Conservation (phyloP, 2,888 invertebrate species). For the Cancer borealis region DNA sequence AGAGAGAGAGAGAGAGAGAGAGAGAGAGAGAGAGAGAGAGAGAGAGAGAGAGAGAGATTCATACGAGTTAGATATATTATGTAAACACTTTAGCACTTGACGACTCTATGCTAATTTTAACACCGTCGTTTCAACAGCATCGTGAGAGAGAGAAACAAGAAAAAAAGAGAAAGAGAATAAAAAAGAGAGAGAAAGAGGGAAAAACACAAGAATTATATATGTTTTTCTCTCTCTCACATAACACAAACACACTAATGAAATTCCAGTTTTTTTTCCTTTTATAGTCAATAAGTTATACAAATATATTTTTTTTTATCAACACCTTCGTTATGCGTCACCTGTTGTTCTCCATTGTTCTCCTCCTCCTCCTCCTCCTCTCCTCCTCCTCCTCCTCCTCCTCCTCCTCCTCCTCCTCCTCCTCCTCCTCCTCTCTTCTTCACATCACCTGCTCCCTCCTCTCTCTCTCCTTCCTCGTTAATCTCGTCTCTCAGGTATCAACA, state of each 20-base stretch:
- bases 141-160: background rate
- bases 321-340: constrained; percentile 34
- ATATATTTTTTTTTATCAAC: background rate
- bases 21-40: constrained; percentile 9
- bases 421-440: background rate
- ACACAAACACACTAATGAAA: background rate
- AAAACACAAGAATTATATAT: background rate
- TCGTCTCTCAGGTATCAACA: background rate
- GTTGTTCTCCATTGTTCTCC: background rate
- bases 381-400: constrained; percentile 10
- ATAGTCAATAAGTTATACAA: background rate
- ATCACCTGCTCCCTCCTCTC: background rate
- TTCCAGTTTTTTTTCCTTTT: background rate
- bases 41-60: background rate
- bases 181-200: background rate
- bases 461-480: background rate
- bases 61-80: background rate
- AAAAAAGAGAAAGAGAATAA: background rate
- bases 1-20: background rate
- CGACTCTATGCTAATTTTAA: background rate
- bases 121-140: background rate
- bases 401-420: background rate
- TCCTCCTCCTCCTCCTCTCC: constrained; percentile 24
- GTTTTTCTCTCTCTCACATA: background rate
- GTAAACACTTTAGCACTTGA: background rate